phyloP scores from a whole-genome alignment of 2,797 vertebrate species.

The Neopelma chrysocephalum region DNA sequence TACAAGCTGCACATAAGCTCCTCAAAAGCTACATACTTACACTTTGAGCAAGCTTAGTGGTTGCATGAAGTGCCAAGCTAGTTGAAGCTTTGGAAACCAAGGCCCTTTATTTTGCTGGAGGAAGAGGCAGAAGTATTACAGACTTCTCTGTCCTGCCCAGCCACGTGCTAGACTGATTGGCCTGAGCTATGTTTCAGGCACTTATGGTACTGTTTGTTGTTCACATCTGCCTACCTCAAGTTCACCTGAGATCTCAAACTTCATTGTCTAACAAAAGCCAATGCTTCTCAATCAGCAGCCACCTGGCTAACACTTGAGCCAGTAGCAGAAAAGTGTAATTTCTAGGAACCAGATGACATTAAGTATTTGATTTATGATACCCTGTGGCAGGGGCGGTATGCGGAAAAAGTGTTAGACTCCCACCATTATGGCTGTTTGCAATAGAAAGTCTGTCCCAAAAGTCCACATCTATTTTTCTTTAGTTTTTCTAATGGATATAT shows the following conservation, averaged over 20 bases:
- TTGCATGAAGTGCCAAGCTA: background rate
- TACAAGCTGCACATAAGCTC: background rate
- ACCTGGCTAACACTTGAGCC: background rate
- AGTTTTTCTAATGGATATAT: background rate
- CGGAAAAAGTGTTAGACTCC: background rate
- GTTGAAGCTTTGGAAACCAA: background rate
- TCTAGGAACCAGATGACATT: background rate
- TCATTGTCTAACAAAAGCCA: background rate
- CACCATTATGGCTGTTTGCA: background rate
- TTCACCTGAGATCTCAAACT: background rate
- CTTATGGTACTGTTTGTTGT: background rate
- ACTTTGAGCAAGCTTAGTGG: background rate
- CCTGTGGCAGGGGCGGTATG: background rate
- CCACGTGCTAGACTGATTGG: accelerated
- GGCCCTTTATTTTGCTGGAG: background rate
- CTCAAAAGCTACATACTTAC: background rate
- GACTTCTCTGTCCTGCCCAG: background rate
- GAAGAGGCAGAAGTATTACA: background rate
- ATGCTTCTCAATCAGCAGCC: background rate
- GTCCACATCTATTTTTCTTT: background rate
- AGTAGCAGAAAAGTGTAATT: background rate
- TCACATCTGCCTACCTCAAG: background rate
- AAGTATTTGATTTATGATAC: background rate
- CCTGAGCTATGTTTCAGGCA: accelerated
- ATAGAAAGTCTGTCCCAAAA: background rate